A percentile compares a stretch with the other conserved stretches of the same genome.
These are phyloP conservation scores for Rhinogobio ventralis DNA, from an alignment of 2,797 vertebrate species.

Conservation along the genomic window DNA sequence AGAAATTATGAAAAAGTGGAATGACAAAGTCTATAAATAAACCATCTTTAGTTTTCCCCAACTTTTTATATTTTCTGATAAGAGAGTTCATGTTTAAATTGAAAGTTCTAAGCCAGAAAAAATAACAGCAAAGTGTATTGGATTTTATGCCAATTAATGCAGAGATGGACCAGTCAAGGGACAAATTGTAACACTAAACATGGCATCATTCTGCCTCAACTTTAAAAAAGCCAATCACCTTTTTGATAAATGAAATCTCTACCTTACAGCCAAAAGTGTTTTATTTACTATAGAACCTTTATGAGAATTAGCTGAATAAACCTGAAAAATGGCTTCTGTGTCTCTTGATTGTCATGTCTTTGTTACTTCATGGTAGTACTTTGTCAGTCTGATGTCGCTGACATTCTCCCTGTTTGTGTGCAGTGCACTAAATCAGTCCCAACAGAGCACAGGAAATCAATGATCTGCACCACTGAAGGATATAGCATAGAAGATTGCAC, in stretches of 20 bases:
- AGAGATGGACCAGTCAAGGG: no score
- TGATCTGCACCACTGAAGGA: conserved; percentile 22
- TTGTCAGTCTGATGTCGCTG: conserved; percentile 39
- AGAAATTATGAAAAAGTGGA: no score
- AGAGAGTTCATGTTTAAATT: no score
- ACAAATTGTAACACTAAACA: no score
- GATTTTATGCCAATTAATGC: no score
- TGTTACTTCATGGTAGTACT: conserved; percentile 18
- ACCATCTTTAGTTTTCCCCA: no score
- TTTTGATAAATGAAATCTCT: not conserved
- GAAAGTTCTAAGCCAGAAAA: no score
- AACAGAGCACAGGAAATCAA: conserved; percentile 51
- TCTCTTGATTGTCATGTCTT: not conserved
- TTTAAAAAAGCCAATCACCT: not conserved
- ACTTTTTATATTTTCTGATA: no score
- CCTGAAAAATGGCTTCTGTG: not conserved
- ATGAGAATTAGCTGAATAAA: not conserved
- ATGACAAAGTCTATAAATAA: no score
- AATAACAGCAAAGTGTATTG: no score
- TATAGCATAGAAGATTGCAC: no score
- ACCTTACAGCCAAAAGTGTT: not conserved
- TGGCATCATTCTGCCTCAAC: no score
- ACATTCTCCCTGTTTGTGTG: conserved; percentile 37
- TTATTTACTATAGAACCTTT: not conserved
- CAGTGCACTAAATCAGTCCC: conserved; percentile 49